Evolutionary conservation across 2,888 invertebrate species (phyloP), one percentile per base, ranked within the genome.

Genomic region (Trachelus iudaicus): DNA sequence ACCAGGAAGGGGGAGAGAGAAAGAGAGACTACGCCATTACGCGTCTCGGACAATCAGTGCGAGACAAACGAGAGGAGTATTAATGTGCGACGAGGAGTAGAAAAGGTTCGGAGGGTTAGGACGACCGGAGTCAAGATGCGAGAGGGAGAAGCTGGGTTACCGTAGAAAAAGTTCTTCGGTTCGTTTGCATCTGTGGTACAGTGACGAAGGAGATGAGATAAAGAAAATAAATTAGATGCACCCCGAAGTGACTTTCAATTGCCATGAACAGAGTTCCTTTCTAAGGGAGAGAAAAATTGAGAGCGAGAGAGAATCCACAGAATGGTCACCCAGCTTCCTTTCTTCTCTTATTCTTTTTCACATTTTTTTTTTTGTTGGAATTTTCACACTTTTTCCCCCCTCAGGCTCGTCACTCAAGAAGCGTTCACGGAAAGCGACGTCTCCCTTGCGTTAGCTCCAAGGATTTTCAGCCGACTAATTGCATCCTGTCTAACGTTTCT

Each of bases 61-160:
- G 86, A 86, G 87, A 89, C 87, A 88, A 90, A 88, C 87, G 88
- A 86, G 85, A 86, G 86, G 90, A 90, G 89, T 90, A 90, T 89
- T 87, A 87, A 90, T 89, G 79, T 68, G 69, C 13, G 34, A n/a
- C 34, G 69, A 56, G 74, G 76, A 73, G 73, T 35, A 74, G 69
- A 33, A 71, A 23, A 34, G 35, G n/a, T 23, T 71, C 31, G 12
- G 34, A 34, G 34, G 34, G n/a, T 33, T 13, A 73, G 56, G 75
- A 34, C 33, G 76, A 73, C 73, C n/a, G 73, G 76, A 76, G 79
- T 69, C 40, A 76, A 68, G 73, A 35, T 6, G 68, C 33, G 30
- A 6, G 69, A 15, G 30, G 73, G 4, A 11, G 73, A 12, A 12
- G 73, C 11, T 37, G 73, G 15, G 15, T 12, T 12, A 34, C 34